Conservation (phyloP, 30 jellyfish, hydroid and myxozoan species). For the Chrysaora quinquecirrha region DNA sequence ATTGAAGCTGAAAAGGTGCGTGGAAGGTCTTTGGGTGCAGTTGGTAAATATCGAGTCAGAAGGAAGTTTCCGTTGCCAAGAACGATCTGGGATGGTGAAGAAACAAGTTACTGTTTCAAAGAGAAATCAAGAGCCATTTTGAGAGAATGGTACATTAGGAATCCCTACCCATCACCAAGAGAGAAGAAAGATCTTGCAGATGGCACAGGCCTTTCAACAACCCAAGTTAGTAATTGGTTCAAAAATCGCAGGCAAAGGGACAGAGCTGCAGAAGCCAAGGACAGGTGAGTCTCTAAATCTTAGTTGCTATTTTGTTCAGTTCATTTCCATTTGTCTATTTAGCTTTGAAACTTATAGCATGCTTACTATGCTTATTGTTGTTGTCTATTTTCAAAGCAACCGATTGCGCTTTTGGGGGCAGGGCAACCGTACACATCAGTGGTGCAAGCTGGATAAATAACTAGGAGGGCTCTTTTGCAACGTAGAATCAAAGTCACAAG, state of each 20-base stretch:
- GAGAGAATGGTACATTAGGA: conserved; percentile 84
- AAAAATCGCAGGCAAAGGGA: conserved; percentile 96
- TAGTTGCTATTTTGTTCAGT: neutral
- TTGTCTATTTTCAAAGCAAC: too few species aligned
- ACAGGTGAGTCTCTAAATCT: conserved; percentile 62
- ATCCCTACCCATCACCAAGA: conserved; percentile 94
- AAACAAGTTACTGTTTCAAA: conserved; percentile 90
- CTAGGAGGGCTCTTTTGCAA: too few species aligned
- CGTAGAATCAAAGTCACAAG: too few species aligned
- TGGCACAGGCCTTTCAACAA: conserved; percentile 90
- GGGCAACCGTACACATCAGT: too few species aligned
- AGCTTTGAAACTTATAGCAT: too few species aligned
- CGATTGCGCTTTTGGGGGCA: too few species aligned
- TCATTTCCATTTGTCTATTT: too few species aligned
- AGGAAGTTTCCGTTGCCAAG: conserved; percentile 96
- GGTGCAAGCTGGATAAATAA: too few species aligned
- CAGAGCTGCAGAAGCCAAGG: conserved; percentile 96
- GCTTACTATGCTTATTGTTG: too few species aligned
- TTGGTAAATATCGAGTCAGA: conserved; percentile 92
- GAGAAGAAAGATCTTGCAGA: conserved; percentile 90
- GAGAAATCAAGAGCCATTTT: conserved; percentile 91
- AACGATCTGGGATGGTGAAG: conserved; percentile 98
- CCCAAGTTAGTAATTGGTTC: conserved; percentile 98
- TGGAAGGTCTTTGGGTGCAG: conserved; percentile 95
- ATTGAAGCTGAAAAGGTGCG: conserved; percentile 88